Evolutionary conservation across 1,140 invertebrate genomes (phyloP).

Genomic region (Cecropterus lyciades): DNA sequence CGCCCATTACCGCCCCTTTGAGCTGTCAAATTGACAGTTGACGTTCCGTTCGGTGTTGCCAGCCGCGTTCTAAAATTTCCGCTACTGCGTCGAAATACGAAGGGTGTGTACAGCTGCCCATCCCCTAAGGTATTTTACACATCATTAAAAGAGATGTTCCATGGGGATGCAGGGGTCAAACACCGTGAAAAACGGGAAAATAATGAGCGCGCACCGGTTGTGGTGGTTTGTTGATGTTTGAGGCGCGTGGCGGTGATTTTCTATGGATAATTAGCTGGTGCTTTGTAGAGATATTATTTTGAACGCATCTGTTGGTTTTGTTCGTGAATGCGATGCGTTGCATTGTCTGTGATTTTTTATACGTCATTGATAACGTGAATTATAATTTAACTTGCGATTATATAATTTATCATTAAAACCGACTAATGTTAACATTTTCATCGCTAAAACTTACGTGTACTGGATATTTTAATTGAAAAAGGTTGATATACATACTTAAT

Average conservation of each 20-base stretch:
- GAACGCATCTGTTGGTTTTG: slow-evolving; percentile 11
- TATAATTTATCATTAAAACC: no score
- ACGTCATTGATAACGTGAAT: background rate
- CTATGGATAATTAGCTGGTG: slow-evolving; percentile 44
- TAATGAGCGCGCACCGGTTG: slow-evolving; percentile 56
- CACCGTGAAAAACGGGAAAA: slow-evolving; percentile 72
- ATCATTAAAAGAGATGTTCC: slow-evolving; percentile 65
- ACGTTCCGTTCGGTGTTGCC: slow-evolving; percentile 52
- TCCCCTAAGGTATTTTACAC: slow-evolving; percentile 72
- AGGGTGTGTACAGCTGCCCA: slow-evolving; percentile 51
- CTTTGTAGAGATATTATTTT: slow-evolving; percentile 17
- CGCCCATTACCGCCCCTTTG: slow-evolving; percentile 58
- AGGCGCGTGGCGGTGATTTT: slow-evolving; percentile 40
- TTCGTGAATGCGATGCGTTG: background rate
- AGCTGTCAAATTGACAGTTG: slow-evolving; percentile 74
- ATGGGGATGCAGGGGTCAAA: slow-evolving; percentile 60
- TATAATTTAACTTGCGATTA: no score
- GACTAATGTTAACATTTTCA: no score
- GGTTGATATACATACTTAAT: no score
- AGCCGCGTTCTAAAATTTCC: slow-evolving; percentile 46
- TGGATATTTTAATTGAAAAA: no score
- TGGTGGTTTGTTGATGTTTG: slow-evolving; percentile 50
- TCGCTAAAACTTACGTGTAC: no score
- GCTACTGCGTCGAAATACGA: slow-evolving; percentile 34
- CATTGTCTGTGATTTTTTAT: background rate